Evolutionary conservation across 53 echinoderm and acorn worm genomes (phyloP), one percentile per base, ranked within the genome.

Genomic region (Luidia sarsii): DNA sequence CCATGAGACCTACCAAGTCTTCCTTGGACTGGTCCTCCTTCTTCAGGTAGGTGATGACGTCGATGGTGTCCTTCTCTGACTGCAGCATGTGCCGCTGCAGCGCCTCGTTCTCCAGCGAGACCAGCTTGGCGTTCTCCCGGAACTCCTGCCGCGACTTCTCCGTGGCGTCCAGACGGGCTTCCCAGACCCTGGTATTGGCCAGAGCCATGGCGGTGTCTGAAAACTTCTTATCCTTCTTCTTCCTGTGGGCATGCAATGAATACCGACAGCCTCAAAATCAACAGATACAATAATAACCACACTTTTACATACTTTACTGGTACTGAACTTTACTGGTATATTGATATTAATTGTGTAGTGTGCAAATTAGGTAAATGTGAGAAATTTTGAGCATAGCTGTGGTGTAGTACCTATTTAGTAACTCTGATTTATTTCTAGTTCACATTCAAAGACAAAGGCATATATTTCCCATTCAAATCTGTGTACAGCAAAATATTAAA

Each of bases 41-140:
- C 74, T 99, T 99, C 57, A 99, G 82, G 89, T 91, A 99, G 9
- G 94, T 94, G 25, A 97, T 93, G 60, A 99, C 94, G 65, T 99
- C 99, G 50, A 99, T 91, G 21, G 99, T 99, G 56, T 94, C 99
- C 50, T 83, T 94, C 55, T 99, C 99, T 45, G 99, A 88, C 55
- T 94, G 69, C 45, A 80, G 68, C 87, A 94, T 82, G 57, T 89
- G 87, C 22, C 79, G 87, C 68, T 99, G 91, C 8, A 99, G 57
- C 1, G 89, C 68, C 57, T 99, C 99, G 87, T 99, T 99, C 48
- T 99, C 89, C 68, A 91, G 68, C 0, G 99, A 87, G 37, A 94
- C 48, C 25, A 80, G 63, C 69, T 94, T 99, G 23, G 99, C 94
- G 70, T 85, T 91, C 70, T 99, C 99, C 68, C 99, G 86, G 85